Percentiles rank a stretch among this genome's conserved stretches.
phyloP scores from a whole-genome alignment of 1,140 invertebrate species.

The Ganaspis sp. region DNA sequence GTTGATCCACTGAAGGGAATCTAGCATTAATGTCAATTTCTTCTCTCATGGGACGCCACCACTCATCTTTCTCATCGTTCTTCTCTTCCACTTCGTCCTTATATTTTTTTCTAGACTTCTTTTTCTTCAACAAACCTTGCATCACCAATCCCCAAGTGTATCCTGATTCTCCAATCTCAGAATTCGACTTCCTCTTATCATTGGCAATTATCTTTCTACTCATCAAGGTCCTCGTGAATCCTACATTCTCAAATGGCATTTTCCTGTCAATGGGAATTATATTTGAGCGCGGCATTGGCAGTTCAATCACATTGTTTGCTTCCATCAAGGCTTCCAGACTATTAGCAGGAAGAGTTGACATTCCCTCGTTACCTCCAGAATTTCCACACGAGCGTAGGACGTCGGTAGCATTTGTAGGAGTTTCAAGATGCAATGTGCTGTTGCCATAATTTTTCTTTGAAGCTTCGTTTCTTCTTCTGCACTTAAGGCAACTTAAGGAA shows the following conservation, averaged over 20 bases:
- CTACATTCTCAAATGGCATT: constrained; percentile 51
- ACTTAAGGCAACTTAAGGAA: constrained; percentile 58
- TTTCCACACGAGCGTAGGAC: constrained; percentile 64
- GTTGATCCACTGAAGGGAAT: constrained; percentile 80
- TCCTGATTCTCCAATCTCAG: constrained; percentile 44
- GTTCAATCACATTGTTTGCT: constrained; percentile 77
- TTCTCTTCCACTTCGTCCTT: not conserved
- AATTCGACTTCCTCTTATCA: constrained; percentile 33
- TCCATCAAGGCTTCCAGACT: constrained; percentile 69
- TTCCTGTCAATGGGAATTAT: not conserved
- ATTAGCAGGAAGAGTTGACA: constrained; percentile 34
- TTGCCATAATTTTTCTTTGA: constrained; percentile 54
- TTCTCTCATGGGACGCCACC: constrained; percentile 69
- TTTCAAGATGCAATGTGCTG: constrained; percentile 64
- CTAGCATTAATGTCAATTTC: constrained; percentile 63
- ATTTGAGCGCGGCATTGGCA: constrained; percentile 78
- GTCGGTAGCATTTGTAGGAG: constrained; percentile 70
- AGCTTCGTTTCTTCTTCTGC: constrained; percentile 50
- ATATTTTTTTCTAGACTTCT: constrained; percentile 47
- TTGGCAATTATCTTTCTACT: constrained; percentile 53
- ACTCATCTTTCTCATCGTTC: constrained; percentile 50
- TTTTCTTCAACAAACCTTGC: constrained; percentile 69
- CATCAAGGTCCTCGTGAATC: constrained; percentile 68
- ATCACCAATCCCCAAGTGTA: constrained; percentile 72
- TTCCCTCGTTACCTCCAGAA: not conserved